Conservation (phyloP, 53 echinoderm and acorn worm species). For the Arbacia lixula region DNA sequence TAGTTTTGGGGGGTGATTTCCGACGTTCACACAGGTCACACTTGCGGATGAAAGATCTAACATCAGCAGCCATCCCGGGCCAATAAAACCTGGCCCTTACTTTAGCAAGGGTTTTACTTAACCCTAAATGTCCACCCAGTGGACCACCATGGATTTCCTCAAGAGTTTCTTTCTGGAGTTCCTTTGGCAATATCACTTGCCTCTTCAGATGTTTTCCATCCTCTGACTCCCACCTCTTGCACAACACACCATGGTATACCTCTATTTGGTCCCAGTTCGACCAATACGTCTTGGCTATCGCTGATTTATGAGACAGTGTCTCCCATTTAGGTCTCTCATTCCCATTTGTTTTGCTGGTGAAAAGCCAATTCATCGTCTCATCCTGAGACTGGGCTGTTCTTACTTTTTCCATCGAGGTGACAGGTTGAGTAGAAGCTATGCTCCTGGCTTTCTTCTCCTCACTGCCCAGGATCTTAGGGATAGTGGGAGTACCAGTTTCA, state of each 20-base stretch:
- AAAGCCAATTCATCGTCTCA: no score
- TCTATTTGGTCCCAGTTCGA: background rate
- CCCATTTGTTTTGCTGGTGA: no score
- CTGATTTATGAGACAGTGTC: constrained; percentile 15
- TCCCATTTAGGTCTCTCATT: no score
- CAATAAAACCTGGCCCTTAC: constrained; percentile 36
- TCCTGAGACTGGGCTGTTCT: background rate
- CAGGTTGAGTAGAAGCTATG: no score
- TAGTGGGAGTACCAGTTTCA: background rate
- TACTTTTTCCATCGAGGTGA: background rate
- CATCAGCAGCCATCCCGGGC: constrained; percentile 27
- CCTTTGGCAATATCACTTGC: background rate
- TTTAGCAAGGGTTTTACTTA: constrained; percentile 23
- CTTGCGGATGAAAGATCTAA: constrained; percentile 16
- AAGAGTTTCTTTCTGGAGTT: background rate
- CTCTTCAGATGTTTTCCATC: background rate
- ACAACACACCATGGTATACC: background rate
- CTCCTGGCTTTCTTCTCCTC: background rate
- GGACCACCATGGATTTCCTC: background rate
- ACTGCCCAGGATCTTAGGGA: background rate
- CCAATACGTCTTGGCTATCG: background rate
- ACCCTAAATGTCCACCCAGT: constrained; percentile 42
- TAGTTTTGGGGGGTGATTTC: background rate
- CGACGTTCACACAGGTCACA: constrained; percentile 30
- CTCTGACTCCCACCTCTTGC: background rate